Conservation (phyloP, 2,888 invertebrate genomes). For the Synanthedon andrenaeformis region DNA sequence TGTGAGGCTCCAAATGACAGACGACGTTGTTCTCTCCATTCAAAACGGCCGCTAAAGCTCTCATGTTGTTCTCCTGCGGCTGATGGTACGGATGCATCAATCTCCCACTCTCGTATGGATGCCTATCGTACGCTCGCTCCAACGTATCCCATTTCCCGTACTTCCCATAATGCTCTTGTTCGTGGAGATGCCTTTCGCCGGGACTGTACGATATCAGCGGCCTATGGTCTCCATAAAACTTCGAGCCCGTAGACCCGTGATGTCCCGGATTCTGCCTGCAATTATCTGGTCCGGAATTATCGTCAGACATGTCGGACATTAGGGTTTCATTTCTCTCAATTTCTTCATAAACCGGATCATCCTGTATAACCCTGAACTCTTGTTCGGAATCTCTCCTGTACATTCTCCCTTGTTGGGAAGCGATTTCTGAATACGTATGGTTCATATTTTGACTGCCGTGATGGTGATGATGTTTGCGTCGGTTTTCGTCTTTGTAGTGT, state of each 20-base stretch:
- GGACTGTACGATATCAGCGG: slow-evolving; percentile 85
- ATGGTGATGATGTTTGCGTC: slow-evolving; percentile 61
- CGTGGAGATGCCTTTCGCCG: slow-evolving; percentile 70
- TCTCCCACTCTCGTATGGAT: slow-evolving; percentile 60
- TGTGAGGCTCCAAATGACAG: slow-evolving; percentile 85
- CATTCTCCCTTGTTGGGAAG: slow-evolving; percentile 57
- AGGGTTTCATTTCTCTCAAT: slow-evolving; percentile 80
- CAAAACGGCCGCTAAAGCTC: slow-evolving; percentile 80
- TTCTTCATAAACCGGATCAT: slow-evolving; percentile 86
- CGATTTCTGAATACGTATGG: slow-evolving; percentile 84
- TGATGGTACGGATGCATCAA: slow-evolving; percentile 67
- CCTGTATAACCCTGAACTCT: slow-evolving; percentile 71
- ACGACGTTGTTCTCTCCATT: slow-evolving; percentile 89
- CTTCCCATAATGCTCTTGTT: slow-evolving; percentile 58
- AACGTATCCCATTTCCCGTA: slow-evolving; percentile 66
- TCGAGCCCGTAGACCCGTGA: slow-evolving; percentile 68
- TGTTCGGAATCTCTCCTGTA: slow-evolving; percentile 68
- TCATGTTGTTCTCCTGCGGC: slow-evolving; percentile 68
- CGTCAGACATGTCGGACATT: slow-evolving; percentile 83
- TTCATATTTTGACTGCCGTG: slow-evolving; percentile 73
- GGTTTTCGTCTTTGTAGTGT: slow-evolving; percentile 57
- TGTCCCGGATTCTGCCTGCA: slow-evolving; percentile 76
- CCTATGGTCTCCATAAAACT: slow-evolving; percentile 83
- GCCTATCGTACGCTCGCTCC: slow-evolving; percentile 62
- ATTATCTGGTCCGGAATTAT: slow-evolving; percentile 73